Evolutionary conservation across 1,140 invertebrate species (phyloP), one percentile per base, ranked within the genome.

Genomic region (Temnothorax longispinosus): DNA sequence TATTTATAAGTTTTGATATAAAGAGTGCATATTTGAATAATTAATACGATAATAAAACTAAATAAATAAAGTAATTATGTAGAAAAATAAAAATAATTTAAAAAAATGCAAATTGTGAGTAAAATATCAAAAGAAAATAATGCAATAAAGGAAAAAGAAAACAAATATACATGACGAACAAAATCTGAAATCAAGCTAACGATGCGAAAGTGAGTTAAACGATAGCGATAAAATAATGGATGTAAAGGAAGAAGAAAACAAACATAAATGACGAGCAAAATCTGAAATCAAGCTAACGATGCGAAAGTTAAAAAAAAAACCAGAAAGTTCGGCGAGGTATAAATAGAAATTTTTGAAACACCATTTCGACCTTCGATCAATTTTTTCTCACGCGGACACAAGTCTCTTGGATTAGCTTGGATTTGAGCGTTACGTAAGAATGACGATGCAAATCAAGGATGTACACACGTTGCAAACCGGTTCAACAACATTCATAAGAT

Each of bases 361-460:
- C 38, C 52, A 60, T 35, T 38, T 87, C 32, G 41, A 87, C 32
- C 75, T 87, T 88, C 15, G 35, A 62, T 58, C 50, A 54, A 50
- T 74, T 72, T 84, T 74, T 72, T 84, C 38, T 87, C 77, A 78
- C 58, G 71, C 64, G 52, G 50, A 32, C 38, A 62, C 21, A 47
- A 80, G 27, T 35, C 27, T 52, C 32, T 27, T 27, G 18, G 38
- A 27, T 27, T 27, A 44, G 64, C 27, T 80, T 69, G 58, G 60
- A 86, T 86, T 90, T 74, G 72, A 67, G 64, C 44, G 88, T 91
- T 88, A 74, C 62, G 75, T 67, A 91, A 91, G 74, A 88, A 81
- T 85, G 80, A 69, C 72, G 75, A 91, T 88, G 62, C 86, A 86
- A 69, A 91, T 91, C 89, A 91, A 91, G 89, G 88, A 89, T 86